phyloP scores from a whole-genome alignment of 2,113 vertebrate species.

The Pygoscelis adeliae region DNA sequence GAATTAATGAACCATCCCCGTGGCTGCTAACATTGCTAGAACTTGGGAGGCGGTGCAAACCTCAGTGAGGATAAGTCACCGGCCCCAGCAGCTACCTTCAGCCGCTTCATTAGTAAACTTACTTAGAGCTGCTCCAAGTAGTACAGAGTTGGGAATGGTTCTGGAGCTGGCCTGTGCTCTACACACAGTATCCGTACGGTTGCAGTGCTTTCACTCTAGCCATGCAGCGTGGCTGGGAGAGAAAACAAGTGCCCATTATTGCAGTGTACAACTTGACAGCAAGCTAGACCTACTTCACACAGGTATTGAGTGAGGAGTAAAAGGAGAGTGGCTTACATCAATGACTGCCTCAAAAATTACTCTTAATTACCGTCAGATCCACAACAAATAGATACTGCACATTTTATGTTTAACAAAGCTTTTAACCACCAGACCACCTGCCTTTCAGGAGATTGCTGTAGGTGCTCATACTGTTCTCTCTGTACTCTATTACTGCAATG shows the following conservation, averaged over 20 bases:
- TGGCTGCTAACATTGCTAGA: neutral
- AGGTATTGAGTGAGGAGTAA: neutral
- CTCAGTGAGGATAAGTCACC: neutral
- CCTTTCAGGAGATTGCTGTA: neutral
- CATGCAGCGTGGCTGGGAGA: neutral
- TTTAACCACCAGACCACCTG: neutral
- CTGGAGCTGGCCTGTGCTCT: neutral
- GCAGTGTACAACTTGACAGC: neutral
- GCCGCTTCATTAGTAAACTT: neutral
- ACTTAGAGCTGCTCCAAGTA: neutral
- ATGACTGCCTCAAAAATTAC: neutral
- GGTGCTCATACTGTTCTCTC: neutral
- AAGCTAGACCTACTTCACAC: neutral
- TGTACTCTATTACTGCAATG: neutral
- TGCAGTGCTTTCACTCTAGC: neutral
- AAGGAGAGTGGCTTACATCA: neutral
- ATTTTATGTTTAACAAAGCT: neutral
- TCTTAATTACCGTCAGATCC: neutral
- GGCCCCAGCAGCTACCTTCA: neutral
- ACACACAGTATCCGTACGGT: rapidly evolving
- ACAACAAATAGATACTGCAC: neutral
- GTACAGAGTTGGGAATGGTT: neutral
- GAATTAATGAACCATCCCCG: neutral
- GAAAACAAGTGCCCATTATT: neutral
- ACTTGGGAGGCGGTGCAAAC: neutral